Evolutionary conservation across 2,113 vertebrate genomes (phyloP).

Genomic region (Barbus barbus): DNA sequence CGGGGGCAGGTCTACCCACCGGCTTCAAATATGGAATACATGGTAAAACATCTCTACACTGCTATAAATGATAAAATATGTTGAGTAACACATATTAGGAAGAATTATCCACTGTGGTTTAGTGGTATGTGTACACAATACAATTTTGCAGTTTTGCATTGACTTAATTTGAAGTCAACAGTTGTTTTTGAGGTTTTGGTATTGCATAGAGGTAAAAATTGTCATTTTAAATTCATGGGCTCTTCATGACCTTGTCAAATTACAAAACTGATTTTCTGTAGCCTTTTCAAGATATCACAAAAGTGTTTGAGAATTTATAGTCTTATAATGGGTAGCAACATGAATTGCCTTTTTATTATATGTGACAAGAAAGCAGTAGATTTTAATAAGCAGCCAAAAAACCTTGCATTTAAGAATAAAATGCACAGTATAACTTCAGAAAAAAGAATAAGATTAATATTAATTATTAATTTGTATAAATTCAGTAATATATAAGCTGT

Average conservation of each 20-base stretch:
- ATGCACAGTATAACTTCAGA: too few species aligned
- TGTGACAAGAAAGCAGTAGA: too few species aligned
- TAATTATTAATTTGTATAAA: too few species aligned
- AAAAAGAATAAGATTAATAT: too few species aligned
- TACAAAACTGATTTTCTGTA: not conserved
- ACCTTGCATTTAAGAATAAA: too few species aligned
- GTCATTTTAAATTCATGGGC: not conserved
- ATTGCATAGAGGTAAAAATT: not conserved
- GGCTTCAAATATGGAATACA: constrained; percentile 97
- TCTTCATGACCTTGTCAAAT: not conserved
- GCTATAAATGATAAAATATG: not conserved
- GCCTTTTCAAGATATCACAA: not conserved
- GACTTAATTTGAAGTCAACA: not conserved
- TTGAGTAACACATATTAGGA: not conserved
- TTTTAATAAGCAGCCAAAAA: too few species aligned
- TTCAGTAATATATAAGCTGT: too few species aligned
- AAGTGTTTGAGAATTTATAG: not conserved
- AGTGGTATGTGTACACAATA: not conserved
- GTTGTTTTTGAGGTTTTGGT: not conserved
- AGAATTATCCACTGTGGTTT: not conserved
- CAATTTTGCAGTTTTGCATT: not conserved
- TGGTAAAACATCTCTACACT: constrained; percentile 76
- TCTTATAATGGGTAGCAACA: not conserved
- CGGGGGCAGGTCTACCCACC: constrained; percentile 92
- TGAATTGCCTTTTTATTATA: not conserved